Conservation (phyloP, 2,113 vertebrate species). For the Burhinus oedicnemus region DNA sequence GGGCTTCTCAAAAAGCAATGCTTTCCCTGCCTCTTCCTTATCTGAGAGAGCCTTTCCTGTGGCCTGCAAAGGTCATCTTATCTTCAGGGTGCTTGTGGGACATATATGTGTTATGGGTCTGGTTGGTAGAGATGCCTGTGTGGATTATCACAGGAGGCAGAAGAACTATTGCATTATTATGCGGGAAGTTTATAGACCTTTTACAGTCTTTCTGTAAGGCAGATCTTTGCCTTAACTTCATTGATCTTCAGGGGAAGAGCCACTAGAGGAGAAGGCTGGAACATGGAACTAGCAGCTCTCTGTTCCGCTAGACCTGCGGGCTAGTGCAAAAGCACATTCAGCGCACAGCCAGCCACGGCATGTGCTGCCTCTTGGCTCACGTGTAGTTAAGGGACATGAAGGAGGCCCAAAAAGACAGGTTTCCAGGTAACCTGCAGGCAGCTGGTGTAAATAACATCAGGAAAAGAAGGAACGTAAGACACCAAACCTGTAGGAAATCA, state of each 20-base stretch:
- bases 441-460: neutral
- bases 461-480: neutral
- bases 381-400: neutral
- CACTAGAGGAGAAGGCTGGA: neutral
- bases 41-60: neutral
- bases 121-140: neutral
- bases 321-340: neutral
- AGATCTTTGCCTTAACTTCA: neutral
- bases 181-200: neutral
- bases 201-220: neutral
- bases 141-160: neutral
- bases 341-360: neutral
- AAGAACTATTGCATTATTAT: neutral
- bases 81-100: neutral
- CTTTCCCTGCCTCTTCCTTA: conserved; percentile 5
- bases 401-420: neutral
- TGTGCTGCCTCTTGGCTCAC: neutral
- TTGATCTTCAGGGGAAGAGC: neutral
- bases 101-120: neutral
- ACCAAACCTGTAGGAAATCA: neutral
- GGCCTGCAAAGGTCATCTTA: neutral
- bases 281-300: neutral
- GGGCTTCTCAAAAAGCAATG: neutral
- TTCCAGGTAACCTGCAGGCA: neutral
- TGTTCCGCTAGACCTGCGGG: neutral